Evolutionary conservation across 2,797 vertebrate species (phyloP).

Genomic region (Apodemus agrarius): DNA sequence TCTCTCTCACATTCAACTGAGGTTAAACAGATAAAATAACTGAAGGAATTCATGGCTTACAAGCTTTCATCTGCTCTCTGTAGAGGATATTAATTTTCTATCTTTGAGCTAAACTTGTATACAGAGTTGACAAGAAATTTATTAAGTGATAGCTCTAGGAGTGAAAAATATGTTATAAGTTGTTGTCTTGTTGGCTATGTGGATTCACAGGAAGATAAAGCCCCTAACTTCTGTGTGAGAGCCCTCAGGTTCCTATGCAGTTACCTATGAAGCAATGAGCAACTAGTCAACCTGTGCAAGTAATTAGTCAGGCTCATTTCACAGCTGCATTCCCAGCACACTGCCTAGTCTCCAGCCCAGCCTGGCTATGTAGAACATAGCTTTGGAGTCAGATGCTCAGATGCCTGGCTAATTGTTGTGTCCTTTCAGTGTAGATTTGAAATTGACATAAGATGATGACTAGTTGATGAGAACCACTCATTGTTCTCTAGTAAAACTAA

Average conservation of each 20-base stretch:
- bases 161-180: background rate
- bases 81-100: background rate
- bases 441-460: background rate
- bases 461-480: background rate
- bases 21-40: background rate
- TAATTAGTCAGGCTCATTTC: background rate
- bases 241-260: background rate
- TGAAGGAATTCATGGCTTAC: background rate
- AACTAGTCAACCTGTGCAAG: background rate
- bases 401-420: background rate
- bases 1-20: background rate
- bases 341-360: background rate
- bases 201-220: background rate
- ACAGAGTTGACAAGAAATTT: background rate
- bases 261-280: background rate
- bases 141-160: background rate
- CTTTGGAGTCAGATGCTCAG: background rate
- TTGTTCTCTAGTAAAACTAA: background rate
- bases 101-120: constrained; percentile 12
- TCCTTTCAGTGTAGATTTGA: background rate
- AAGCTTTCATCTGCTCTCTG: background rate
- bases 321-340: background rate
- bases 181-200: background rate
- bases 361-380: background rate
- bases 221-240: background rate